Percentiles rank a stretch among this genome's conserved stretches.
These are phyloP conservation scores for Tonatia bakeri DNA, from an alignment of 2,113 vertebrate species.

Conservation along the genomic window DNA sequence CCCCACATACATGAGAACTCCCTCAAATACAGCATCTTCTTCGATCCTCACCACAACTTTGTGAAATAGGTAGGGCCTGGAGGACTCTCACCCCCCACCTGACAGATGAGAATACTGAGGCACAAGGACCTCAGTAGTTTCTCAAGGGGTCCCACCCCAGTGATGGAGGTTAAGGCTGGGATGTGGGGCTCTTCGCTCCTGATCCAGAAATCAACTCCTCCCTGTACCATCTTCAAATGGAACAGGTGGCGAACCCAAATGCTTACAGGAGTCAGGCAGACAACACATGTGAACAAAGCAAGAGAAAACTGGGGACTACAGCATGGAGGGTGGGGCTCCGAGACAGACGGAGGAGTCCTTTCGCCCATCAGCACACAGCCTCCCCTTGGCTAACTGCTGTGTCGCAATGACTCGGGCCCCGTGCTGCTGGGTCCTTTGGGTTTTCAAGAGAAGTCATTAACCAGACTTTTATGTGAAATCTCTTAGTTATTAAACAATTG, in stretches of 20 bases:
- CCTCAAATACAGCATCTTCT: background rate
- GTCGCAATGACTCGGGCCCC: fast-evolving
- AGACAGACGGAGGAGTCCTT: background rate
- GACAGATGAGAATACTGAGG: background rate
- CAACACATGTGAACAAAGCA: background rate
- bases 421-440: background rate
- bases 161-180: background rate
- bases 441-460: constrained; percentile 26
- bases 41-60: background rate
- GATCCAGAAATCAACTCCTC: background rate
- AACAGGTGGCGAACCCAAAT: background rate
- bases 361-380: background rate
- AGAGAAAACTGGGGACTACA: background rate
- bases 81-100: background rate
- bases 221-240: background rate
- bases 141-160: background rate
- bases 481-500: background rate
- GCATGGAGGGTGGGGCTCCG: fast-evolving
- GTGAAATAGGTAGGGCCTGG: background rate
- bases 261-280: background rate
- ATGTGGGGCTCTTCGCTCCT: background rate
- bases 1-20: background rate
- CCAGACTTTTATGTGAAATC: background rate
- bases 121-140: background rate
- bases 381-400: background rate